A percentile compares a stretch with the other conserved stretches of the same genome.
Conservation (phyloP, 1,140 invertebrate genomes). For the Goniozus legneri region DNA sequence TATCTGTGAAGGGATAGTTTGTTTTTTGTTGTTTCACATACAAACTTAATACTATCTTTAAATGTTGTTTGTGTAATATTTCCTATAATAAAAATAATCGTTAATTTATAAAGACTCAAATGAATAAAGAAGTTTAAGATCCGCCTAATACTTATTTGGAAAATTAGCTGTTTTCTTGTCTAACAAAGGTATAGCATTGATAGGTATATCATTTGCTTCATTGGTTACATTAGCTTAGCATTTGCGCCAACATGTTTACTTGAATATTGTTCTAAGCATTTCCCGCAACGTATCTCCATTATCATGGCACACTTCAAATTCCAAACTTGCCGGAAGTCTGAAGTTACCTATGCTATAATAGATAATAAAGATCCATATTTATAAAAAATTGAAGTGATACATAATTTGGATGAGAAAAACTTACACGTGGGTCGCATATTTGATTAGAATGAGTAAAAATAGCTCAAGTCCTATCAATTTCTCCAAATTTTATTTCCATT, state of each 20-base stretch:
- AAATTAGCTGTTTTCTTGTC: conserved; percentile 71
- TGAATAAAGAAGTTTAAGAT: not conserved
- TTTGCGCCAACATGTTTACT: conserved; percentile 95
- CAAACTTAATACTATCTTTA: conserved; percentile 74
- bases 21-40: conserved; percentile 82
- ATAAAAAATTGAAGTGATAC: not conserved
- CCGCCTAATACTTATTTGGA: conserved; percentile 15
- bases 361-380: not conserved
- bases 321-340: conserved; percentile 97
- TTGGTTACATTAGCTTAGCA: conserved; percentile 76
- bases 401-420: conserved; percentile 5
- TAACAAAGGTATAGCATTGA: conserved; percentile 83
- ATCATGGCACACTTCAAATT: conserved; percentile 99
- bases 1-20: conserved; percentile 77
- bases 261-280: conserved; percentile 96
- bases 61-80: conserved; percentile 46
- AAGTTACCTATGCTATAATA: conserved; percentile 64
- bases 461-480: conserved; percentile 94
- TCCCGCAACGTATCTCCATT: conserved; percentile 99
- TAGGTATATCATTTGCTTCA: conserved; percentile 66
- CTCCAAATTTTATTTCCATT: conserved; percentile 96
- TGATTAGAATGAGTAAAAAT: conserved; percentile 98
- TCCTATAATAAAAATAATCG: too few species aligned
- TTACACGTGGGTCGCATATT: conserved; percentile 94
- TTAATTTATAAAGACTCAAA: conserved; percentile 20